phyloP scores from a whole-genome alignment of 2,113 vertebrate species.

The Coturnix japonica region DNA sequence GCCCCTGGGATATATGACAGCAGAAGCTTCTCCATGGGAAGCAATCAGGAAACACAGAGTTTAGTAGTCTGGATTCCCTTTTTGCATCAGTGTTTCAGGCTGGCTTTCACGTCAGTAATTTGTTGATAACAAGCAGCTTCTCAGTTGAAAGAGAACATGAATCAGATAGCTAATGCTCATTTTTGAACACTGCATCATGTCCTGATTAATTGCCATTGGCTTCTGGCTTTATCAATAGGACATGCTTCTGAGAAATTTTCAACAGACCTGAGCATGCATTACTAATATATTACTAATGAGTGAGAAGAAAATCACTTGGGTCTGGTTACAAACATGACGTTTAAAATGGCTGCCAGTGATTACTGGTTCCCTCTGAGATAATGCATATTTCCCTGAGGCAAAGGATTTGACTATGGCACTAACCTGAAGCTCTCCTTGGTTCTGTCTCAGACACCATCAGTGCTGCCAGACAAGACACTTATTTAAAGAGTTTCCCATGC shows the following conservation, averaged over 20 bases:
- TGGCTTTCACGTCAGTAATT: neutral
- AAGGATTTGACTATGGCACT: neutral
- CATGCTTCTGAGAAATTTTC: neutral
- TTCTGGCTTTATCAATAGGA: slow-evolving; percentile 24
- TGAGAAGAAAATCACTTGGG: neutral
- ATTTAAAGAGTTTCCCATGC: neutral
- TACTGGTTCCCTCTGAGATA: neutral
- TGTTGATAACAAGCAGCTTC: neutral
- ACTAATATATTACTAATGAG: slow-evolving; percentile 33
- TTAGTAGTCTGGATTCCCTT: neutral
- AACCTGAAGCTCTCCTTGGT: neutral
- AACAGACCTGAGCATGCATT: neutral
- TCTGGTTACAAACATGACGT: neutral
- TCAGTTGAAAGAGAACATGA: neutral
- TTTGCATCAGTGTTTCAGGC: neutral
- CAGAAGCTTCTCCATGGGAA: neutral
- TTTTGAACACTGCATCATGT: slow-evolving; percentile 19
- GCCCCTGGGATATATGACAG: neutral
- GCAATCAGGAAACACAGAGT: neutral
- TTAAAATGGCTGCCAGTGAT: neutral
- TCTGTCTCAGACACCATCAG: neutral
- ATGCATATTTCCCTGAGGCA: neutral
- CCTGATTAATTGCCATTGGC: slow-evolving; percentile 29
- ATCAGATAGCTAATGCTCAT: slow-evolving; percentile 6
- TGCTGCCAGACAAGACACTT: neutral